Evolutionary conservation across 2,888 invertebrate genomes (phyloP).

Genomic region (Arctia plantaginis): DNA sequence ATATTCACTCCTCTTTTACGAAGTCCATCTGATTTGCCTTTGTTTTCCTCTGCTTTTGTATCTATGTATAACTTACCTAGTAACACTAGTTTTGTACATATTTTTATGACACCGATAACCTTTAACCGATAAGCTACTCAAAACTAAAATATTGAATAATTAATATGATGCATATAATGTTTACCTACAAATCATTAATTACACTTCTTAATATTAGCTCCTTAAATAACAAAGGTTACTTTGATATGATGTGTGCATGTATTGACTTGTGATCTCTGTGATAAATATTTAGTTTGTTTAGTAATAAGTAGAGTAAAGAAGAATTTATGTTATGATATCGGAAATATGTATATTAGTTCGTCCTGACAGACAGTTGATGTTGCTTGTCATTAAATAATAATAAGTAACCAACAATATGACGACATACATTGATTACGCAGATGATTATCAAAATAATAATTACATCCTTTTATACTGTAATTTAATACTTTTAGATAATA

Average conservation of each 20-base stretch:
- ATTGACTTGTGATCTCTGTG: background rate
- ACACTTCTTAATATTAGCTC: background rate
- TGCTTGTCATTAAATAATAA: background rate
- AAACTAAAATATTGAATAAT: background rate
- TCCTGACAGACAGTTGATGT: background rate
- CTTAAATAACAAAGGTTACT: background rate
- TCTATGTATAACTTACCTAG: background rate
- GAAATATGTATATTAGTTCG: background rate
- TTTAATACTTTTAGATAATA: constrained; percentile 18
- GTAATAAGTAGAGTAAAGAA: background rate
- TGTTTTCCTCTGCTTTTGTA: no score
- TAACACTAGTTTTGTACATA: background rate
- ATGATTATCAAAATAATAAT: background rate
- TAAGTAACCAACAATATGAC: background rate
- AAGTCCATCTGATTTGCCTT: background rate
- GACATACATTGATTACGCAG: background rate
- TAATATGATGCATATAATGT: background rate
- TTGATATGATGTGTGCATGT: background rate
- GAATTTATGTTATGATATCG: background rate
- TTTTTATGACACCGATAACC: background rate
- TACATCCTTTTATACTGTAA: background rate
- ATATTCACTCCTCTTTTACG: background rate
- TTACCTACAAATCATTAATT: background rate
- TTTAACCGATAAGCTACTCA: background rate
- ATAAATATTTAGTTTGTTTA: background rate